A percentile compares a stretch with the other conserved stretches of the same genome.
Conservation (phyloP, 2,113 vertebrate species). For the Hyperopisus bebe region DNA sequence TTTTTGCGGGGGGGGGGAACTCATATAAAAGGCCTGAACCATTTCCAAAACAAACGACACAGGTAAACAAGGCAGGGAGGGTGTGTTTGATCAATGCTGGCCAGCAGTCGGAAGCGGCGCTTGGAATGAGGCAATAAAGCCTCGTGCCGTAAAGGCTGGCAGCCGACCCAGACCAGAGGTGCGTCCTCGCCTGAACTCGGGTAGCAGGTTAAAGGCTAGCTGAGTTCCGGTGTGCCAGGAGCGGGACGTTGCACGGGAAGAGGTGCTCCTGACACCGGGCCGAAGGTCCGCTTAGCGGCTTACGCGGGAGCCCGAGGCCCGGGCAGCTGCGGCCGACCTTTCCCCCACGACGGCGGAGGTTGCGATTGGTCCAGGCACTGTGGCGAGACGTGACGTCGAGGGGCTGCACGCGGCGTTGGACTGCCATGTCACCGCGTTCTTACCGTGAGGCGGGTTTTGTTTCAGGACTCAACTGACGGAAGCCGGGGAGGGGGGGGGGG, state of each 20-base stretch:
- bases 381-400: constrained; percentile 91
- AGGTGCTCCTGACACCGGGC: background rate
- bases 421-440: constrained; percentile 57
- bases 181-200: constrained; percentile 61
- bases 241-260: background rate
- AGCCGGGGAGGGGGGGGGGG: background rate
- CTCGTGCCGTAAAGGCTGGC: constrained; percentile 55
- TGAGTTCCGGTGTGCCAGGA: background rate
- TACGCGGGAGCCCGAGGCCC: background rate
- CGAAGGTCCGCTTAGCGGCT: background rate
- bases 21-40: background rate
- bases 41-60: constrained; percentile 2
- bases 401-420: constrained; percentile 69
- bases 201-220: constrained; percentile 52
- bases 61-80: background rate
- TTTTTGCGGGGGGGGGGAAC: too few species aligned
- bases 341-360: constrained; percentile 43
- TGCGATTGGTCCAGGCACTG: constrained; percentile 76
- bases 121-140: constrained; percentile 44
- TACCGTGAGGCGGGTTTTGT: constrained; percentile 43
- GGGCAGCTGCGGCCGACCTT: background rate
- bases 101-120: background rate
- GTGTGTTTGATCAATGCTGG: background rate
- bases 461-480: background rate
- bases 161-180: constrained; percentile 56